Evolutionary conservation across 2,888 invertebrate genomes (phyloP).

Genomic region (Biston betularia): DNA sequence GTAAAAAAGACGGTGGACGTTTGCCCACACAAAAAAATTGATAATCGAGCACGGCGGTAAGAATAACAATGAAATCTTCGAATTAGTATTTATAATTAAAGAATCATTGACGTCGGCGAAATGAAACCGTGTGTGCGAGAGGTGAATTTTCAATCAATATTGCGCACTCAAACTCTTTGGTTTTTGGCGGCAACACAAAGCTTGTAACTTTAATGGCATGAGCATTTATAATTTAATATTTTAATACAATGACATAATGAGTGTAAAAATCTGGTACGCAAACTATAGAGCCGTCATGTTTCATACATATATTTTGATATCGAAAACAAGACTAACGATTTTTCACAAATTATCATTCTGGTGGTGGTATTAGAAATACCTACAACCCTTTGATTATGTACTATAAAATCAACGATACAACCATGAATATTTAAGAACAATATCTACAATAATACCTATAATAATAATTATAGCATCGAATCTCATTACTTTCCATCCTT

Average conservation of each 20-base stretch:
- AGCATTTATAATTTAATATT: conserved; percentile 13
- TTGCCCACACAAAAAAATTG: conserved; percentile 71
- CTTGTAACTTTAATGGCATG: conserved; percentile 25
- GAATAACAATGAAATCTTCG: conserved; percentile 81
- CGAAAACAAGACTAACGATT: too few species aligned
- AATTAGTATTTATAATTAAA: conserved; percentile 81
- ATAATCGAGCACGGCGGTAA: conserved; percentile 68
- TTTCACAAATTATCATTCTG: too few species aligned
- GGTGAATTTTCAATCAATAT: conserved; percentile 70
- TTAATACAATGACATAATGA: too few species aligned
- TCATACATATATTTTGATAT: too few species aligned
- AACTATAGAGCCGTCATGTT: too few species aligned
- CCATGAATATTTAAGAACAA: neutral
- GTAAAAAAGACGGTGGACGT: conserved; percentile 71
- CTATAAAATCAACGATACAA: neutral
- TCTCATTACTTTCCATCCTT: conserved; percentile 23
- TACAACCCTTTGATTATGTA: too few species aligned
- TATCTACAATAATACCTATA: too few species aligned
- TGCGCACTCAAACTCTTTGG: conserved; percentile 44
- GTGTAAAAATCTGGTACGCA: too few species aligned
- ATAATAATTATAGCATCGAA: neutral
- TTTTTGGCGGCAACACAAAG: conserved; percentile 39
- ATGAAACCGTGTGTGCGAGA: conserved; percentile 68
- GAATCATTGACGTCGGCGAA: conserved; percentile 76
- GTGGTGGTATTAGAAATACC: too few species aligned